These are phyloP conservation scores for Pogonomyrmex californicus DNA, from an alignment of 1,140 invertebrate species.

Conservation along the genomic window DNA sequence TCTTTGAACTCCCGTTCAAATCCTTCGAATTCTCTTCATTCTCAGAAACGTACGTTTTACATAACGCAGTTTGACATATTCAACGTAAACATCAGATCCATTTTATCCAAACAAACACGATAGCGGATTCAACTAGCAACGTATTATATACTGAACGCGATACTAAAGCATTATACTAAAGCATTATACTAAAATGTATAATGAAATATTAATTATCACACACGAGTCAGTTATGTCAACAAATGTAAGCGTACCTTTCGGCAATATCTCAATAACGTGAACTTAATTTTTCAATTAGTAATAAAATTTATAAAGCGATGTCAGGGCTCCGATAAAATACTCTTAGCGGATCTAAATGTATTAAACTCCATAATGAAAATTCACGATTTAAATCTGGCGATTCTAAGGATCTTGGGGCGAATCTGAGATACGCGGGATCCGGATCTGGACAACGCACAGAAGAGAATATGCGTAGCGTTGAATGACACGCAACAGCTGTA, in stretches of 20 bases:
- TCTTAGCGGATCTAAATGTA: background rate
- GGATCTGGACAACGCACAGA: background rate
- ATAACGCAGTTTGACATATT: slow-evolving; percentile 43
- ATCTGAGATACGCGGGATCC: slow-evolving; percentile 27
- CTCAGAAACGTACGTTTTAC: slow-evolving; percentile 14
- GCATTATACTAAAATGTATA: background rate
- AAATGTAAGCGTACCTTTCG: background rate
- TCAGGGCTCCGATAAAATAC: background rate
- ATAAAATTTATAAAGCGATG: background rate
- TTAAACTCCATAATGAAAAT: background rate
- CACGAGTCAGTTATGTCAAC: background rate
- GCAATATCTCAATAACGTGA: background rate
- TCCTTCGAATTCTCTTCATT: slow-evolving; percentile 17
- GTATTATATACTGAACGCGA: background rate
- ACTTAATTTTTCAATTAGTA: slow-evolving; percentile 15
- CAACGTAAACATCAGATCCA: slow-evolving; percentile 66
- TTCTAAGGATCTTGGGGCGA: slow-evolving; percentile 43
- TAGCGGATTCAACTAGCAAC: slow-evolving; percentile 26
- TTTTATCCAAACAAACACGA: slow-evolving; percentile 61
- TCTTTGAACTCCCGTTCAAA: slow-evolving; percentile 7
- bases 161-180: too few species aligned
- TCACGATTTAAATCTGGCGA: background rate
- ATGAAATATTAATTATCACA: slow-evolving; percentile 27
- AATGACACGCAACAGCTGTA: slow-evolving; percentile 79
- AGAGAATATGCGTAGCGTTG: slow-evolving; percentile 40